These are phyloP conservation scores for Agonopterix arenella DNA, from an alignment of 2,888 invertebrate genomes.

Conservation along the genomic window DNA sequence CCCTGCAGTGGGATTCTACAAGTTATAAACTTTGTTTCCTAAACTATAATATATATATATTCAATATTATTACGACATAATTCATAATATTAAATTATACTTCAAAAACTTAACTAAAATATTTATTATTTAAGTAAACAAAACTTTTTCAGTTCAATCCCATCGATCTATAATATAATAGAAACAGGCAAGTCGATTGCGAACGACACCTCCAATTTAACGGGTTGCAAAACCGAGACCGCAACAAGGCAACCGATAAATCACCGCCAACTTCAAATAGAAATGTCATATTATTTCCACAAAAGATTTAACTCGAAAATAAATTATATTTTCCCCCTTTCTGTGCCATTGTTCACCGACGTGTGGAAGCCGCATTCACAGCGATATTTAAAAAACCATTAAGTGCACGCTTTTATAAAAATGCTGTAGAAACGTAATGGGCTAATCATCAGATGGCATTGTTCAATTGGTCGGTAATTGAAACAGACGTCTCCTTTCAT, in stretches of 20 bases:
- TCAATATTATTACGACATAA: no score
- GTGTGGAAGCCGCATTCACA: conserved; percentile 67
- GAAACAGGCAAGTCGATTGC: conserved; percentile 36
- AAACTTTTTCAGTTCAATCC: conserved; percentile 4
- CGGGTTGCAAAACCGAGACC: conserved; percentile 39
- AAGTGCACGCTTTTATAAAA: conserved; percentile 65
- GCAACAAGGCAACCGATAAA: conserved; percentile 65
- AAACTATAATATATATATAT: no score
- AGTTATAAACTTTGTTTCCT: no score
- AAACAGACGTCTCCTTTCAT: conserved; percentile 5
- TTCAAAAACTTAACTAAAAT: no score
- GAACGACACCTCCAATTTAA: conserved; percentile 44
- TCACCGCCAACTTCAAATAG: conserved; percentile 76
- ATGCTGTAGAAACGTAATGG: conserved; percentile 24
- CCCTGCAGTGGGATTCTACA: no score
- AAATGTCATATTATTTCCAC: conserved; percentile 78
- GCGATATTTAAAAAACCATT: conserved; percentile 76
- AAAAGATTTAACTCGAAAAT: conserved; percentile 78
- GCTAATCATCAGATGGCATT: conserved; percentile 19
- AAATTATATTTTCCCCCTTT: conserved; percentile 72
- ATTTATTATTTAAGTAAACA: no score
- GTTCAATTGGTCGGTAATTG: conserved; percentile 20
- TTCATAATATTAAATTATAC: no score
- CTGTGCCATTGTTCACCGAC: conserved; percentile 66
- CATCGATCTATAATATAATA: conserved; percentile 39